These are phyloP conservation scores for Brenthis hecate DNA, from an alignment of 2,888 invertebrate species.

Conservation along the genomic window DNA sequence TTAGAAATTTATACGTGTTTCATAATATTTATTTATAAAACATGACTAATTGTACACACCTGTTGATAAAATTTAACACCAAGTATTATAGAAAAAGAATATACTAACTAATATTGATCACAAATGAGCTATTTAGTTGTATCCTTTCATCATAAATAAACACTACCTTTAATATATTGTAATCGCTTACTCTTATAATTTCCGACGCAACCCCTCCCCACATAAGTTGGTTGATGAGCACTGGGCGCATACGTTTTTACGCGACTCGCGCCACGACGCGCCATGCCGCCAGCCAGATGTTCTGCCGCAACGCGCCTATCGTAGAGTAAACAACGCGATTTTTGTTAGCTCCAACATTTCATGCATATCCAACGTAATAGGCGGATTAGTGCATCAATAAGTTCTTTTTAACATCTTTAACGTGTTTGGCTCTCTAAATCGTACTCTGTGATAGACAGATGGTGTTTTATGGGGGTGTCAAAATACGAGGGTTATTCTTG, in stretches of 20 bases:
- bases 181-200: constrained; percentile 35
- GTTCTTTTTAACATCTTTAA: too few species aligned
- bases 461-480: too few species aligned
- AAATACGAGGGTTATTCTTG: too few species aligned
- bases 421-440: too few species aligned
- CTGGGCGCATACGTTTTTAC: constrained; percentile 47
- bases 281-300: constrained; percentile 52
- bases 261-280: constrained; percentile 42
- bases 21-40: too few species aligned
- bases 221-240: constrained; percentile 60
- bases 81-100: too few species aligned
- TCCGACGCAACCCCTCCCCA: constrained; percentile 39
- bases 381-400: constrained; percentile 9
- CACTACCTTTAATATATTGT: not conserved
- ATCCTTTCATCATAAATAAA: not conserved
- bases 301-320: constrained; percentile 41
- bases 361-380: constrained; percentile 1
- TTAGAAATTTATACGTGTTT: too few species aligned
- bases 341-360: constrained; percentile 23
- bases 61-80: too few species aligned
- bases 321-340: constrained; percentile 40
- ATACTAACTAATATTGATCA: not conserved
- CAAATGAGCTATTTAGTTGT: not conserved
- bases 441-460: too few species aligned
- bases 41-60: too few species aligned